Base-by-base conservation (phyloP, 2,113 vertebrate species). In the Pterophyllum scalare region DNA sequence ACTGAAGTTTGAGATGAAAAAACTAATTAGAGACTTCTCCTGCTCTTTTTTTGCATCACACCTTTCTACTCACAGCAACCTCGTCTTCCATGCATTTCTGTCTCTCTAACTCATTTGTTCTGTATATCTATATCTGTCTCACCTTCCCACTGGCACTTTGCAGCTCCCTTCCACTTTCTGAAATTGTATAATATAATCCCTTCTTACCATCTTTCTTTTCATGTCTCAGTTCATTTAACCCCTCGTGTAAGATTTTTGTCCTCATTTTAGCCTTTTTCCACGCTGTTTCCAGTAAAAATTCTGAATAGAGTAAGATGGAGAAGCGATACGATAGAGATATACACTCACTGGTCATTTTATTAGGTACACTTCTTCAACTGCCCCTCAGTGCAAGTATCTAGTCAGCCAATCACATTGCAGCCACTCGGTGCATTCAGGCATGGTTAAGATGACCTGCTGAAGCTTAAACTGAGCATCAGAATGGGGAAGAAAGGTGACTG, bases 1-100 rank as follows among this genome's bases (percentile, higher is more conserved):
- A 89, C 78, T 87, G 89, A 92, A 91, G 89, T 94, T 92, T 91
- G 88, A 91, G 64, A 88, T 88, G 83, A 86, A 83, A 91, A 90
- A 93, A 88, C 85, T 93, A 88, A 94, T 95, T 93, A 93, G 90
- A 80, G 88, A 76, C 77, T 90, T 86, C 79, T 86, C 83, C 75
- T 89, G 86, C 85, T 92, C 80, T 89, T n/a, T n/a, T n/a, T n/a
- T 94, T 93, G 87, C 89, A 88, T 93, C 91, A 94, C 91, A 93
- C 89, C 85, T 92, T 89, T 87, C 77, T 62, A 54, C 80, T 78
- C 80, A 70, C 61, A 54, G 67, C 70, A 72, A 62, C 56, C 67
- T 59, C 52, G 31, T 79, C 58, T 38, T 60, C 58, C 67, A 59
- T 88, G 38, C 79, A 87, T 72, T 72, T 10, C 26, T 52, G 17